Evolutionary conservation across 1,140 invertebrate species (phyloP).

Genomic region (Aleiodes sp.): DNA sequence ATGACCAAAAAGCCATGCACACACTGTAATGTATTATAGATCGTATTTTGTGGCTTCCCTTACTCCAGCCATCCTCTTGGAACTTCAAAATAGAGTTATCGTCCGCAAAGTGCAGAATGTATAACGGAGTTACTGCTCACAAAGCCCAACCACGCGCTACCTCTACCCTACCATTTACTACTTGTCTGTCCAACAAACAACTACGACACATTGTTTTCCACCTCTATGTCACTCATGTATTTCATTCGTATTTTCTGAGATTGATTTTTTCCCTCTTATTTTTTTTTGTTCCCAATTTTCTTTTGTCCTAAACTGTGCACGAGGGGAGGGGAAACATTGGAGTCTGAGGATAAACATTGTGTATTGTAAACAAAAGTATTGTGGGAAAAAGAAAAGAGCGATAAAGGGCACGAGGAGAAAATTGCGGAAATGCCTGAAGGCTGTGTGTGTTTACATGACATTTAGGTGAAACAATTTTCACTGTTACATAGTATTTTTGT

Average conservation of each 20-base stretch:
- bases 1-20: background rate
- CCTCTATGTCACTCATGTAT: background rate
- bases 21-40: background rate
- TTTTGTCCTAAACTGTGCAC: background rate
- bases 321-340: background rate
- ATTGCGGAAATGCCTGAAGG: too few relatives aligned
- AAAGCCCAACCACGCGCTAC: slow-evolving; percentile 44
- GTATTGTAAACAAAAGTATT: background rate
- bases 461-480: too few relatives aligned
- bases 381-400: background rate
- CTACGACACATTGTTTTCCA: slow-evolving; percentile 37
- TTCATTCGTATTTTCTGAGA: background rate
- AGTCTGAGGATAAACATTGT: background rate
- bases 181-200: slow-evolving; percentile 35
- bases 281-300: slow-evolving; percentile 1
- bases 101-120: slow-evolving; percentile 61
- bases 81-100: slow-evolving; percentile 56
- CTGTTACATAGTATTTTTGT: too few relatives aligned
- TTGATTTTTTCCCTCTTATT: background rate
- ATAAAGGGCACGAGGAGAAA: background rate
- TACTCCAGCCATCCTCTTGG: slow-evolving; percentile 2
- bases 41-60: background rate
- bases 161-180: slow-evolving; percentile 33
- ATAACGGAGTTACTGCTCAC: slow-evolving; percentile 60
- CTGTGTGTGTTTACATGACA: too few relatives aligned